phyloP scores from a whole-genome alignment of 2,797 vertebrate species.

The Tinamus major region DNA sequence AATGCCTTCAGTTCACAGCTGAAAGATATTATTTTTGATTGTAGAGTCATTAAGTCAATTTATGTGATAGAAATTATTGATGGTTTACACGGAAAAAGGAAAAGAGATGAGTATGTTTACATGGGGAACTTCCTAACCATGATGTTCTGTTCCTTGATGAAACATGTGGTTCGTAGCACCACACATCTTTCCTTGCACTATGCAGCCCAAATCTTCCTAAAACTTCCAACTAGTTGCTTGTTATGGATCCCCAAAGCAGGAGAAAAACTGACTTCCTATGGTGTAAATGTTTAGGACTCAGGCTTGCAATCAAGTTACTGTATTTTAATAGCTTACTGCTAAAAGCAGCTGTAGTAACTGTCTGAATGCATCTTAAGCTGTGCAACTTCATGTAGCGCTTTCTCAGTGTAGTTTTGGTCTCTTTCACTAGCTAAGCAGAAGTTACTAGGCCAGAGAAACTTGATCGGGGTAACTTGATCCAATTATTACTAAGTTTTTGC shows the following conservation, averaged over 20 bases:
- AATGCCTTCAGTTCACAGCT: background rate
- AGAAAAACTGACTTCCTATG: background rate
- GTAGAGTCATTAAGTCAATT: background rate
- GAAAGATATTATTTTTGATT: constrained; percentile 20
- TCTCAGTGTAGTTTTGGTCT: background rate
- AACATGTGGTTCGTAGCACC: background rate
- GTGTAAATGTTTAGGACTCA: background rate
- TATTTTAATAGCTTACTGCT: background rate
- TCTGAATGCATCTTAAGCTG: background rate
- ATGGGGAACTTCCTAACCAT: background rate
- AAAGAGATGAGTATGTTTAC: background rate
- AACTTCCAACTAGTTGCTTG: background rate
- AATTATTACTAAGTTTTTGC: constrained; percentile 22
- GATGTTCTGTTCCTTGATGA: background rate
- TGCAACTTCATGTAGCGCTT: background rate
- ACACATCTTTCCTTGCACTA: background rate
- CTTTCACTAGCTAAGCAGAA: background rate
- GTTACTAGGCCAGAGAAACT: background rate
- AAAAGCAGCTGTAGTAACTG: background rate
- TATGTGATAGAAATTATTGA: background rate
- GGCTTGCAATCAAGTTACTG: background rate
- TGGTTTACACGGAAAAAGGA: background rate
- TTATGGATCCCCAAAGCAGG: background rate
- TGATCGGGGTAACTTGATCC: background rate
- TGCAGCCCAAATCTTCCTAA: background rate